phyloP scores from a whole-genome alignment of 2,888 invertebrate genomes.

The Acronicta psi region DNA sequence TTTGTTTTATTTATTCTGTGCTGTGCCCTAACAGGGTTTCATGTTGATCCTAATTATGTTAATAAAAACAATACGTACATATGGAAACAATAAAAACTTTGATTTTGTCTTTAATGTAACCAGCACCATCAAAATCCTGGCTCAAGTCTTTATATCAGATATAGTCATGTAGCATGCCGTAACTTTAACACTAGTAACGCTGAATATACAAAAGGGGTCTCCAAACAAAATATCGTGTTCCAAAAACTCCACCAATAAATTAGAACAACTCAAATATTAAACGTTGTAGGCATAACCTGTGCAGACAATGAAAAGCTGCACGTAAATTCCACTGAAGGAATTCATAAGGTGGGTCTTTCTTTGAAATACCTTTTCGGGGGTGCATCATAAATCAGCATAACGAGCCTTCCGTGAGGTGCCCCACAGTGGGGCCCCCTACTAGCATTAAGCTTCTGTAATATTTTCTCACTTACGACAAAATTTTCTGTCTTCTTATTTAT shows the following conservation, averaged over 20 bases:
- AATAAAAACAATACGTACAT: too few species aligned
- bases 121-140: too few species aligned
- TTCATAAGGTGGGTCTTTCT: constrained; percentile 77
- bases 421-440: constrained; percentile 65
- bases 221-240: constrained; percentile 33
- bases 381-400: constrained; percentile 86
- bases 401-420: constrained; percentile 84
- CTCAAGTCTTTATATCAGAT: too few species aligned
- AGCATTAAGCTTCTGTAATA: constrained; percentile 86
- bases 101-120: too few species aligned
- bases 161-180: not conserved
- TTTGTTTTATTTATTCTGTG: too few species aligned
- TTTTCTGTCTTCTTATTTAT: constrained; percentile 86
- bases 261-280: constrained; percentile 56
- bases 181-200: not conserved
- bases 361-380: constrained; percentile 77
- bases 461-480: constrained; percentile 88
- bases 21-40: too few species aligned
- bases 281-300: constrained; percentile 56
- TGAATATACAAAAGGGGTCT: not conserved
- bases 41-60: too few species aligned
- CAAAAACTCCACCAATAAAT: constrained; percentile 50
- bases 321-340: constrained; percentile 73
- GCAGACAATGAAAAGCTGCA: constrained; percentile 65
- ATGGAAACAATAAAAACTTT: too few species aligned